A percentile compares a stretch with the other conserved stretches of the same genome.
These are phyloP conservation scores for Hylia prasina DNA, from an alignment of 2,113 vertebrate species.

Conservation along the genomic window DNA sequence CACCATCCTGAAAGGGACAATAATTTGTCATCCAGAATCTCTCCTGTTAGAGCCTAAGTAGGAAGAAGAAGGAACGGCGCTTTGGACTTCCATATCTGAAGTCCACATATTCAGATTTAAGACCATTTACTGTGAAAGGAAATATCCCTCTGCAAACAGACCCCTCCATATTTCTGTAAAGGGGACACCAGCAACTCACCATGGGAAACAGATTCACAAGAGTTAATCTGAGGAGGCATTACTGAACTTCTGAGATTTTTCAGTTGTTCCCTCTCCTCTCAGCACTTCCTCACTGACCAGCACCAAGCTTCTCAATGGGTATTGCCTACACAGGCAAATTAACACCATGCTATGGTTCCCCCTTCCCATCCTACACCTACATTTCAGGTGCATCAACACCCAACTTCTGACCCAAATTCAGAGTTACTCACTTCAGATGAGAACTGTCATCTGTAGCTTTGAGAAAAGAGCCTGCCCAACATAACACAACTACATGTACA, in stretches of 20 bases:
- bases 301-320: background rate
- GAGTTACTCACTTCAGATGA: background rate
- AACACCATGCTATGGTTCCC: background rate
- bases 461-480: background rate
- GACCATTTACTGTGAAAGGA: background rate
- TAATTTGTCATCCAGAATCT: background rate
- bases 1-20: background rate
- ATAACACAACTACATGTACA: slow-evolving; percentile 56
- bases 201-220: background rate
- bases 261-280: background rate
- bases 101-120: background rate
- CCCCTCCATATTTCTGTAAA: background rate
- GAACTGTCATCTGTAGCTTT: background rate
- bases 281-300: background rate
- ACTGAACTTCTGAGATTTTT: background rate
- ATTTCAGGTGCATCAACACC: background rate
- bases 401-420: background rate
- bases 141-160: background rate
- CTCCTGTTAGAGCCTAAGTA: background rate
- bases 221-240: background rate
- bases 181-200: background rate
- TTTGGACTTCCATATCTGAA: background rate
- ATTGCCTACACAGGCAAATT: background rate
- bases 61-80: background rate
- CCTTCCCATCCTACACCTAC: background rate